These are phyloP conservation scores for Sebastes aleutianus DNA, from an alignment of 2,797 vertebrate genomes.

Conservation along the genomic window DNA sequence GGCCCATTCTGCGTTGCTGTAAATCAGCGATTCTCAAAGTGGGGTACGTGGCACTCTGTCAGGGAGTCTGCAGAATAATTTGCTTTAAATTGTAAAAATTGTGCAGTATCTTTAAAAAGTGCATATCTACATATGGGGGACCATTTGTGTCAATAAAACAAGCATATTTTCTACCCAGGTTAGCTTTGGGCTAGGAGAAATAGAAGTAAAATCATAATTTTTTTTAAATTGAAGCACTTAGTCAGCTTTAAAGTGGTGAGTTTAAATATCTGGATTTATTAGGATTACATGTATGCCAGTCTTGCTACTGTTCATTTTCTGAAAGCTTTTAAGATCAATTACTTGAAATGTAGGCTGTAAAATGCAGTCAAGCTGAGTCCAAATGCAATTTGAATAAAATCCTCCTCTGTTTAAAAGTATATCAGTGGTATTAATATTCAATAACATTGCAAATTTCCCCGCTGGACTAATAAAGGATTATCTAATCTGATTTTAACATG, in stretches of 20 bases:
- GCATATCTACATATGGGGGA: too few species aligned
- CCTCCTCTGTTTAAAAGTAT: not conserved
- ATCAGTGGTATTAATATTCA: not conserved
- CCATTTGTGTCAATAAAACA: not conserved
- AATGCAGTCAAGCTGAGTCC: not conserved
- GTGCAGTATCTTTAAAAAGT: too few species aligned
- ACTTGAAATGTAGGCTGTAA: not conserved
- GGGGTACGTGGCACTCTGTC: too few species aligned
- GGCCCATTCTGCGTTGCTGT: constrained; percentile 6
- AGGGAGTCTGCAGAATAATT: too few species aligned
- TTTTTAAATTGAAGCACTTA: too few species aligned
- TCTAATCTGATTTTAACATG: not conserved
- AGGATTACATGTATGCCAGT: not conserved
- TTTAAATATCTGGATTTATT: not conserved
- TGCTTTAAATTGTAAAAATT: too few species aligned
- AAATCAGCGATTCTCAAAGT: not conserved
- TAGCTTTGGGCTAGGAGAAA: not conserved
- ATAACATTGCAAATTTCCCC: not conserved
- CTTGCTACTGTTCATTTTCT: not conserved
- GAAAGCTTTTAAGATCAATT: not conserved
- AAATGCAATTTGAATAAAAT: not conserved
- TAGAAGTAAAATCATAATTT: not conserved
- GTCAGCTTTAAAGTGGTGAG: not conserved
- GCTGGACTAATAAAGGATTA: not conserved
- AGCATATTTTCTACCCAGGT: not conserved